Percentiles rank a stretch among this genome's conserved stretches.
Conservation (phyloP, 2,888 invertebrate species). For the Eurytoma adleriae region DNA sequence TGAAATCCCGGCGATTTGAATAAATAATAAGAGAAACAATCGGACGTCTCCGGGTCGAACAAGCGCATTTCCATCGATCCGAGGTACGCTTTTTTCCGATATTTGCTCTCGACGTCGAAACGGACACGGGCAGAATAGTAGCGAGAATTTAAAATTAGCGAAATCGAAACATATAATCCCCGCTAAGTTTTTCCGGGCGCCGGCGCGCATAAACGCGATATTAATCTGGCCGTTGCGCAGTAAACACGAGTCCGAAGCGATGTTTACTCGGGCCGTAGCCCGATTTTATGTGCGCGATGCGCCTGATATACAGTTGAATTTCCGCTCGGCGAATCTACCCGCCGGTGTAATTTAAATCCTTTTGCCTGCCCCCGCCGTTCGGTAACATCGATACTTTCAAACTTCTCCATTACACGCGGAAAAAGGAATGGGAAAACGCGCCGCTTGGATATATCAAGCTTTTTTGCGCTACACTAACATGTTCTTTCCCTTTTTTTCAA, state of each 20-base stretch:
- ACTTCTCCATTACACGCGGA: no score
- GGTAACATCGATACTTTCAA: no score
- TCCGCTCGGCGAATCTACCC: slow-evolving; percentile 1
- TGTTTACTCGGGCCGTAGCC: slow-evolving; percentile 19
- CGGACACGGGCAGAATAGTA: no score
- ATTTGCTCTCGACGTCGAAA: no score
- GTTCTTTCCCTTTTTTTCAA: no score
- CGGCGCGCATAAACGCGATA: not conserved
- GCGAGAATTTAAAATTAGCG: no score
- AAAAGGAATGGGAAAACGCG: no score
- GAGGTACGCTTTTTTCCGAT: not conserved
- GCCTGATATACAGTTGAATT: slow-evolving; percentile 4
- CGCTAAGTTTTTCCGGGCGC: not conserved
- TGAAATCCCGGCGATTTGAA: not conserved
- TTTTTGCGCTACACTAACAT: no score
- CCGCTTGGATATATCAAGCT: no score
- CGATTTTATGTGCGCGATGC: slow-evolving; percentile 6
- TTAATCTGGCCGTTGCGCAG: not conserved
- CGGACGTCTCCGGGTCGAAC: no score
- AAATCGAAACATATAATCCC: no score
- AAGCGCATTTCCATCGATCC: not conserved
- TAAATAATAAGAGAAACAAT: not conserved
- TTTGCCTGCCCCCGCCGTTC: not conserved
- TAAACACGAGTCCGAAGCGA: not conserved
- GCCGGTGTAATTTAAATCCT: slow-evolving; percentile 20